Evolutionary conservation across 2,797 vertebrate species (phyloP), one percentile per base, ranked within the genome.

Genomic region (Sphaeramia orbicularis): DNA sequence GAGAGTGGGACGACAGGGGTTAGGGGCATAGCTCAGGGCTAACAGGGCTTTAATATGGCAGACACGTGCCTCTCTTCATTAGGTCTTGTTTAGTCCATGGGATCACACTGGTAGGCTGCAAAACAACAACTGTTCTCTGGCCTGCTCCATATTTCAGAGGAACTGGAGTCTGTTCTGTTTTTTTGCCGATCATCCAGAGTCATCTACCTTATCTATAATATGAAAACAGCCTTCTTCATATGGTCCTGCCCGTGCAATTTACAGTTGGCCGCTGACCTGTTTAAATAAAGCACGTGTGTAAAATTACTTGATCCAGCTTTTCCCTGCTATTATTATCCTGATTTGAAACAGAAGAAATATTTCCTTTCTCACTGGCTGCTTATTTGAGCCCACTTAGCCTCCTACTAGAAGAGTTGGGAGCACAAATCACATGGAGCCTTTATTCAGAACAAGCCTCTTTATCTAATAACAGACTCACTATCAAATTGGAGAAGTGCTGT

Each of bases 401-500:
- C 66, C 60, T 16, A 16, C 21, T 64, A 36, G 35, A 48, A 65
- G 52, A 57, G 60, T 52, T 24, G 40, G 41, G 68, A 36, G 55
- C 56, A 36, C 50, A 87, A 82, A 85, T 84, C 73, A 77, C 78
- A 84, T 81, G 78, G 76, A 47, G 75, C 69, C 77, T 89, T 86
- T 81, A 89, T 91, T 88, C 86, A 81, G 70, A 81, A 76, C 50
- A 52, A 80, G 80, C 80, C 76, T 86, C 84, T 88, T 86, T 82
- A 88, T 91, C 83, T 86, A 89, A 90, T 90, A 90, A 88, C 78
- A 51, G 81, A 82, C 58, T 80, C 74, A 73, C 88, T 88, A 91
- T 90, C 84, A 92, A 91, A 89, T 91, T 91, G 90, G 85, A 89
- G 78, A 88, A 89, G 83, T 91, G 88, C 84, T 90, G 91, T 92